These are phyloP conservation scores for Ianthella basta DNA, from an alignment of 37 sponge, comb jelly and placozoan genomes.

Conservation along the genomic window DNA sequence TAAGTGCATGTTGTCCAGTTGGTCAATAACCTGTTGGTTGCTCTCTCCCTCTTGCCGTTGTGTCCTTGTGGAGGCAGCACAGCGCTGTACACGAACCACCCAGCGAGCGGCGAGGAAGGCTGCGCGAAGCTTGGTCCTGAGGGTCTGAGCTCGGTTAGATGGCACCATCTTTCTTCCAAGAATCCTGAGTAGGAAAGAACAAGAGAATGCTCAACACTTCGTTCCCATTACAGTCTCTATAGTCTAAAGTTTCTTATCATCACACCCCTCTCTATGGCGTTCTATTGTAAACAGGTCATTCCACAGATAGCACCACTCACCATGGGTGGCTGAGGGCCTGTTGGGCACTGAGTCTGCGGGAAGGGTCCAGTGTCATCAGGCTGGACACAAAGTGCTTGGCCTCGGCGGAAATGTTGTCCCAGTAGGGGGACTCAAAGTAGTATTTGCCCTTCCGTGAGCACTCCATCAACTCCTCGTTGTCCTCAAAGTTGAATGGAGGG, in stretches of 20 bases:
- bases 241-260: too few species aligned
- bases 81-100: background rate
- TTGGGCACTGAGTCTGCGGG: background rate
- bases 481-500: constrained; percentile 21
- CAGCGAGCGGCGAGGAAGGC: constrained; percentile 3
- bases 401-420: constrained; percentile 20
- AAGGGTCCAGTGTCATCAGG: constrained; percentile 1
- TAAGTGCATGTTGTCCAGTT: too few species aligned
- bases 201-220: background rate
- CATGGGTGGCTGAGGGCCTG: constrained; percentile 25
- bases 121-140: constrained; percentile 17
- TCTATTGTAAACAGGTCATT: too few species aligned
- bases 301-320: background rate
- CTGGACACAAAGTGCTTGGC: constrained; percentile 39
- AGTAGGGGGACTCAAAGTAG: constrained; percentile 24
- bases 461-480: constrained; percentile 6
- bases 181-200: background rate
- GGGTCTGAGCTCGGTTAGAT: background rate
- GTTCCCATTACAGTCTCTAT: background rate
- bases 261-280: too few species aligned
- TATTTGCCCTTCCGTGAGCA: constrained; percentile 1
- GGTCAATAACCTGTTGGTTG: too few species aligned
- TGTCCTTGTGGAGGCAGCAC: background rate
- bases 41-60: too few species aligned
- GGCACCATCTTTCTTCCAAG: constrained; percentile 18